These are phyloP conservation scores for Perca flavescens DNA, from an alignment of 2,113 vertebrate genomes.

Conservation along the genomic window DNA sequence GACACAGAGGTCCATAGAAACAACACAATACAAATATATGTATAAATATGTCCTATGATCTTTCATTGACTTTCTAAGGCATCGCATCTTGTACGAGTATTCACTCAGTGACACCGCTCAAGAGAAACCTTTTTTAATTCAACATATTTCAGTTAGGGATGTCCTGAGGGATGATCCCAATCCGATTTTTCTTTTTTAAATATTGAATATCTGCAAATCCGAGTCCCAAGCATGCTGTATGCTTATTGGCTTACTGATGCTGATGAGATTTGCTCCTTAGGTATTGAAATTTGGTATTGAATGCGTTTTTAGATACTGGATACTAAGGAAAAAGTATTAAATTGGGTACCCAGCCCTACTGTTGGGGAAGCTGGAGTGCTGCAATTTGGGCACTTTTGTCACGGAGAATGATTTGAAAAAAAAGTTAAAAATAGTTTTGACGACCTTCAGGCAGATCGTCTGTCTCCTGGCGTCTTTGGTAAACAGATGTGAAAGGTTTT, in stretches of 20 bases:
- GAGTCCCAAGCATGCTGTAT: no score
- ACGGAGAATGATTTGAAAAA: not conserved
- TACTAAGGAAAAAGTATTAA: no score
- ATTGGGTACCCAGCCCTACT: no score
- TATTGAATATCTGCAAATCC: no score
- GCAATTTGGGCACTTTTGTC: not conserved
- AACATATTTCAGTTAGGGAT: not conserved
- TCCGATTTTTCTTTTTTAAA: no score
- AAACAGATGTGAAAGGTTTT: slow-evolving; percentile 27
- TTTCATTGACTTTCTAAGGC: not conserved
- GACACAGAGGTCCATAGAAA: no score
- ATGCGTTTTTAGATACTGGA: no score
- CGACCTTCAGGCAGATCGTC: not conserved
- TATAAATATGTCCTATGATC: not conserved
- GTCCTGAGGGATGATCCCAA: no score
- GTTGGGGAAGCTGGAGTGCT: not conserved
- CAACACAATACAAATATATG: no score
- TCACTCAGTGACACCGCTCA: not conserved
- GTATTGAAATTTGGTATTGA: no score
- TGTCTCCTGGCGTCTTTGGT: not conserved
- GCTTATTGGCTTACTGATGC: no score
- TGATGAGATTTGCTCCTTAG: no score
- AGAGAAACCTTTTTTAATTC: not conserved
- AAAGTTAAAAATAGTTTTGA: not conserved
- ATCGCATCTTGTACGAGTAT: not conserved